Evolutionary conservation across 2,797 vertebrate genomes (phyloP), one percentile per base, ranked within the genome.

Genomic region (Rhincodon typus): DNA sequence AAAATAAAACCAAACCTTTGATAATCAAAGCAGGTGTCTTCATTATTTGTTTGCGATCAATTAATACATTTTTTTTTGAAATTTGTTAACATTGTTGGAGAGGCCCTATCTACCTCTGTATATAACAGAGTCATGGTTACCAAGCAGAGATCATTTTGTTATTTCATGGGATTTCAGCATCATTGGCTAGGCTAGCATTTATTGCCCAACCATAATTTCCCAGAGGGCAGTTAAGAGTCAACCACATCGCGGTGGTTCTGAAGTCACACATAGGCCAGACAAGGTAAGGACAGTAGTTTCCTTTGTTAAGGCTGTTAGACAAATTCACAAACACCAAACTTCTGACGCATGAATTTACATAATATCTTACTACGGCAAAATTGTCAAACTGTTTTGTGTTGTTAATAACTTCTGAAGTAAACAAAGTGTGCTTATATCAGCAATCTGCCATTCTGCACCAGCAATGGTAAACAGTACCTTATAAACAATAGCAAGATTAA

Each of bases 1-100:
- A 77, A 77, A 95, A 72, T 21, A 77, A 57, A 95, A 95, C 15
- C 94, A 95, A 94, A 50, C 70, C 38, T n/a, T 95, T 95, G 69
- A 53, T n/a, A 74, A 77, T 10, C 25, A 74, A 95, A 95, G 6
- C 46, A 57, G 21, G 46, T n/a, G 21, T 15, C 70, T 57, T 77
- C 72, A 27, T 53, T 77, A n/a, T 95, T 74, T 95, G 13, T 17
- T 3, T 53, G 94, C 53, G 46, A 53, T 95, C 5, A 27, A 95
- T 74, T 15, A 46, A 70, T 77, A 57, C 10, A 25, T n/a, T 1
- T 67, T 94, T 95, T 53, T 53, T 77, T 21, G 4, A 25, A 69
- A 93, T 77, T 77, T 53, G 42, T 70, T 34, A 27, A 1, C 15
- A 30, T 30, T 95, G 70, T 13, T 53, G 57, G 0, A 19, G 46